Evolutionary conservation across 2,113 vertebrate species (phyloP).

Genomic region (Scatophagus argus): DNA sequence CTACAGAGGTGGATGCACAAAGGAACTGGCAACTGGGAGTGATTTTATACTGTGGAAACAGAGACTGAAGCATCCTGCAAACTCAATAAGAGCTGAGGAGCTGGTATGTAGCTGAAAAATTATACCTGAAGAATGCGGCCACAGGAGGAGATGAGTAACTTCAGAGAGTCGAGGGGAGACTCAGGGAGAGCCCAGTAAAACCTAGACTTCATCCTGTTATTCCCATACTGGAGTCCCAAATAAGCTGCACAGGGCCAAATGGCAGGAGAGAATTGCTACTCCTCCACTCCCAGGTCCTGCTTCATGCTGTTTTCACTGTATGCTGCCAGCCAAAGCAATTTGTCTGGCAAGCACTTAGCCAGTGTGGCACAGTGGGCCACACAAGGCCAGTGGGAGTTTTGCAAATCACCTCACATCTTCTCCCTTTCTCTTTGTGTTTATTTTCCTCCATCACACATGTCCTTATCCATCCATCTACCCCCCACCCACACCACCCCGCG

Average conservation of each 20-base stretch:
- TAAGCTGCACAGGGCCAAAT: slow-evolving; percentile 47
- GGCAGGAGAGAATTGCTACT: slow-evolving; percentile 50
- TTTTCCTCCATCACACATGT: slow-evolving; percentile 49
- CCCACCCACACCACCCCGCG: too few relatives aligned
- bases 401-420: slow-evolving; percentile 61
- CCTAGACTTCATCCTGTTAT: slow-evolving; percentile 16
- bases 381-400: slow-evolving; percentile 50
- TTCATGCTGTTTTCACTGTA: slow-evolving; percentile 63
- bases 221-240: slow-evolving; percentile 35
- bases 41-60: slow-evolving; percentile 25
- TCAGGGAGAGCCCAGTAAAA: slow-evolving; percentile 32
- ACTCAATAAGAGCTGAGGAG: slow-evolving; percentile 31
- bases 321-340: slow-evolving; percentile 72
- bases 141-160: slow-evolving; percentile 41
- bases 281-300: slow-evolving; percentile 46
- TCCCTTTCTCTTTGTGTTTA: slow-evolving; percentile 50
- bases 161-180: slow-evolving; percentile 19
- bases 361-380: slow-evolving; percentile 55
- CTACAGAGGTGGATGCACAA: slow-evolving; percentile 39
- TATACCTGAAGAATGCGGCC: slow-evolving; percentile 18
- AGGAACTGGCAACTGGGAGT: slow-evolving; percentile 28
- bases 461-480: slow-evolving; percentile 58
- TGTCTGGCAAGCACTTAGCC: slow-evolving; percentile 75
- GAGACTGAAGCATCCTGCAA: slow-evolving; percentile 25
- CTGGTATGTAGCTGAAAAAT: slow-evolving; percentile 40